Base-by-base conservation (phyloP, 2,888 invertebrate genomes). In the Aphodius granarius region DNA sequence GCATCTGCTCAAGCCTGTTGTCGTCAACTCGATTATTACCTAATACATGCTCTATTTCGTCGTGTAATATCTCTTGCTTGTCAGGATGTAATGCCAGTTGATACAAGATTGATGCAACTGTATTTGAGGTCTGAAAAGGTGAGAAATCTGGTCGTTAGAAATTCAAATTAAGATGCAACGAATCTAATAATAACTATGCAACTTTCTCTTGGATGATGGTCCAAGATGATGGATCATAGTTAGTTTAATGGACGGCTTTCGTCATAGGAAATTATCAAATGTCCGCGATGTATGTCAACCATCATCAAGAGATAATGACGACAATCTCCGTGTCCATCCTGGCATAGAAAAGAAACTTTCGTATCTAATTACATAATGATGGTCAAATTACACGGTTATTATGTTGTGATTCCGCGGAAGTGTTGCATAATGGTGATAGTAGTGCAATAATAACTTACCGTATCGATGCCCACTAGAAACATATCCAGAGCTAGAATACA, bases 381-480 rank as follows among this genome's bases (percentile, higher is more conserved):
- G n/a, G n/a, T 43, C 9, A 43, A 43, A 43, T 43, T 43, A 43
- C 13, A 43, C 13, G 43, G 43, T 43, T 43, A 13, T 3, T 43
- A 43, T n/a, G n/a, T n/a, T n/a, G n/a, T n/a, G n/a, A n/a, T n/a
- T n/a, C n/a, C 43, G 43, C 43, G 43, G 43, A 43, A 2, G 43
- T 43, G 13, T 43, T 43, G 43, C 43, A 66, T 63, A 63, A 21
- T 64, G 5, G 72, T 23, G 72, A 0, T 3, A 16, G 18, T 66
- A 18, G 64, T 18, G 17, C n/a, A 19, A 20, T 21, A 21, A 20
- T 3, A 70, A 82, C 87, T 84, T 84, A 93, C 94, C 82, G 95
- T 94, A 81, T 94, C 94, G 66, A 95, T 91, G n/a, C 94, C 94
- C 43, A 95, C 95, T 6, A 93, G 87, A 83, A 94, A 94, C 85